These are phyloP conservation scores for Cygnus atratus DNA, from an alignment of 2,113 vertebrate genomes.

Conservation along the genomic window DNA sequence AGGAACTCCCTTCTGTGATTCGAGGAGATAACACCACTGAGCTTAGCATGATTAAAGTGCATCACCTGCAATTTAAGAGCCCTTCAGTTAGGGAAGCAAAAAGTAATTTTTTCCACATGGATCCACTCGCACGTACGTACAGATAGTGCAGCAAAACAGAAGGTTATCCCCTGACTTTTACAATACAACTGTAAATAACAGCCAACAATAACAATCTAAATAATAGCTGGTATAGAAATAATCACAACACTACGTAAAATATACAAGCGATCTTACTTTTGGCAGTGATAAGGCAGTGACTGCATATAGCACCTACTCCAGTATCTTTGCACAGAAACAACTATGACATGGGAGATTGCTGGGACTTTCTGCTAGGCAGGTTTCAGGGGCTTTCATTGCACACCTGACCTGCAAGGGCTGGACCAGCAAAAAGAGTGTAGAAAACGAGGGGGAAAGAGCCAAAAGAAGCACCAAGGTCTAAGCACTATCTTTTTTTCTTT, in stretches of 20 bases:
- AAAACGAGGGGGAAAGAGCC: background rate
- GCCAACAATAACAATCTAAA: background rate
- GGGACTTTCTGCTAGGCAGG: background rate
- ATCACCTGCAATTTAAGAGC: background rate
- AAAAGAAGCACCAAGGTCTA: background rate
- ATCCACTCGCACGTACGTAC: background rate
- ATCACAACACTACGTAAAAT: background rate
- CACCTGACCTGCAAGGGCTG: background rate
- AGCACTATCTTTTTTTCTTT: background rate
- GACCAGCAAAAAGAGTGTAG: background rate
- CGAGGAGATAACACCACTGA: background rate
- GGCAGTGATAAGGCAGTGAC: background rate
- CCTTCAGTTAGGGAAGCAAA: background rate
- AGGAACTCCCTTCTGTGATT: background rate
- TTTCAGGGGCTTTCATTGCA: background rate
- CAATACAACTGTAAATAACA: background rate
- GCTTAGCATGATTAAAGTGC: background rate
- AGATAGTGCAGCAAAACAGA: background rate
- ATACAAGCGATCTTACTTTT: background rate
- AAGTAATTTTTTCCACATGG: background rate
- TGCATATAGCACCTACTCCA: background rate
- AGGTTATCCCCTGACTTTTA: rapidly evolving
- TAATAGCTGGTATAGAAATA: background rate
- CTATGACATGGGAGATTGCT: rapidly evolving
- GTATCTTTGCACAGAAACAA: background rate